phyloP scores from a whole-genome alignment of 2,888 invertebrate genomes.

The Hyalella azteca region DNA sequence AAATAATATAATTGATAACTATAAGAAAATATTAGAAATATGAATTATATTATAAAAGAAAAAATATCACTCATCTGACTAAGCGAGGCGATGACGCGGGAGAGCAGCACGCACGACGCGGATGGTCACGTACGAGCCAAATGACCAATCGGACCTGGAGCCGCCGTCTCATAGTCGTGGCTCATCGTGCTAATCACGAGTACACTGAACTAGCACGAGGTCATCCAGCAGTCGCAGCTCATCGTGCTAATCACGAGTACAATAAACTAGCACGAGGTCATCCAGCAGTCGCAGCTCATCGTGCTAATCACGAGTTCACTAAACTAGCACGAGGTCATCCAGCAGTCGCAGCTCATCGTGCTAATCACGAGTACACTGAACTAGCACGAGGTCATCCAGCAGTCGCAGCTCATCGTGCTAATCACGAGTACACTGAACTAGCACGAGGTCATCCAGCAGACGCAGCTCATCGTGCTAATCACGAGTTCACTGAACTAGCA shows the following conservation, averaged over 20 bases:
- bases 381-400: background rate
- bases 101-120: background rate
- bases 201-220: background rate
- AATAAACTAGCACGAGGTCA: background rate
- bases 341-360: background rate
- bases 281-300: background rate
- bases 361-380: conserved; percentile 3
- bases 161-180: too few relatives aligned
- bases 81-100: background rate
- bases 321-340: background rate
- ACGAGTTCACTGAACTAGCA: too few relatives aligned
- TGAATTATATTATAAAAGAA: too few relatives aligned
- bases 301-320: background rate
- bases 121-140: conserved; percentile 11
- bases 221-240: background rate
- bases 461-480: too few relatives aligned
- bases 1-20: too few relatives aligned
- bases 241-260: conserved; percentile 2
- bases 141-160: background rate
- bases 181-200: conserved; percentile 2
- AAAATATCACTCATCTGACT: too few relatives aligned
- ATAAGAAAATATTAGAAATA: too few relatives aligned
- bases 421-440: conserved; percentile 9
- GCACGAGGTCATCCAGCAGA: too few relatives aligned
- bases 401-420: too few relatives aligned